Conservation (phyloP, 2,113 vertebrate species). For the Malurus cyaneus region DNA sequence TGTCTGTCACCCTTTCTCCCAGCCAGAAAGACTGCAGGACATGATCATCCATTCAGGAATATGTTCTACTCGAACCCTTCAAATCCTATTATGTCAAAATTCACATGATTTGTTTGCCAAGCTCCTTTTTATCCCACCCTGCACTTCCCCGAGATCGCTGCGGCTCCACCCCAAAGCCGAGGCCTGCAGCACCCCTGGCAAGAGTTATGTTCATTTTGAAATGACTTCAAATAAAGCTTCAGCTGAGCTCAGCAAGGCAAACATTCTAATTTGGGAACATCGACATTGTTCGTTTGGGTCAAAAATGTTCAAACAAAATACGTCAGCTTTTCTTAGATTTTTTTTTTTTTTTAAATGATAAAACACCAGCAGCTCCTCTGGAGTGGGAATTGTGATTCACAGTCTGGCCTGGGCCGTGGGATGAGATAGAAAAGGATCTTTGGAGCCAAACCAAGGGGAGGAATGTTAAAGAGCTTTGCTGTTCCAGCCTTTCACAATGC, state of each 20-base stretch:
- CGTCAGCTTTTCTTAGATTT: neutral
- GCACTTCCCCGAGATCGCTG: neutral
- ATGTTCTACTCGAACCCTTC: neutral
- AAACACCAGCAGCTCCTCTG: neutral
- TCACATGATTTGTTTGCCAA: neutral
- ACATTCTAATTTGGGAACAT: neutral
- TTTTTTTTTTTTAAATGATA: neutral
- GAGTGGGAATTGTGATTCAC: neutral
- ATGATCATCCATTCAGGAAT: neutral
- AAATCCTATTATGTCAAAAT: neutral
- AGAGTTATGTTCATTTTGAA: neutral
- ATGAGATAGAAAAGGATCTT: neutral
- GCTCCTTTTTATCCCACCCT: neutral
- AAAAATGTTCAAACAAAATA: conserved; percentile 15
- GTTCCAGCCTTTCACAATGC: neutral
- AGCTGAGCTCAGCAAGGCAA: neutral
- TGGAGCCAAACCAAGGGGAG: neutral
- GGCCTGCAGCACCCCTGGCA: neutral
- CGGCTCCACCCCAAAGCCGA: neutral
- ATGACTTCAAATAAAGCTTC: neutral
- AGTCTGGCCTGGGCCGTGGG: too few species aligned
- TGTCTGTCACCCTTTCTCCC: neutral
- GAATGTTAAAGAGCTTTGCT: neutral
- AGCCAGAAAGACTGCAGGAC: neutral
- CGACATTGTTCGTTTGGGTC: neutral